These are phyloP conservation scores for Colostygia pectinataria DNA, from an alignment of 2,888 invertebrate genomes.

Conservation along the genomic window DNA sequence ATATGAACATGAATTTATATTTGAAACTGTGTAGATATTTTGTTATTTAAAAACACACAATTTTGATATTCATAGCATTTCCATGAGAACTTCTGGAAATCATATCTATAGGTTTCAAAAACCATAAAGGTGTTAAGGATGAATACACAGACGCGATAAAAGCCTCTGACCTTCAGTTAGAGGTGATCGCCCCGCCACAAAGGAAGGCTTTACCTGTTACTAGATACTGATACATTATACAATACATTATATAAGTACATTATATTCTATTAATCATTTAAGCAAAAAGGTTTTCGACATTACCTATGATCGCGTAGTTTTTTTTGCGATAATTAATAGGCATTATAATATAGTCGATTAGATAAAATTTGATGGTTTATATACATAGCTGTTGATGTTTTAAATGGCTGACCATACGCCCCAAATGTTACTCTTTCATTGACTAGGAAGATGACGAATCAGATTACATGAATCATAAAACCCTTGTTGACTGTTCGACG, in stretches of 20 bases:
- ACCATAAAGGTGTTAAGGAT: slow-evolving; percentile 41
- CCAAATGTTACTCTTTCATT: slow-evolving; percentile 19
- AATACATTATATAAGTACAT: too few relatives aligned
- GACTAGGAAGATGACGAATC: slow-evolving; percentile 19
- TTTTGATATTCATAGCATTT: background rate
- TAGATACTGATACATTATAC: slow-evolving; percentile 34
- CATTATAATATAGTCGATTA: slow-evolving; percentile 13
- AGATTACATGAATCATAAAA: slow-evolving; percentile 17
- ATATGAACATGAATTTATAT: too few relatives aligned
- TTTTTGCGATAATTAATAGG: slow-evolving; percentile 16
- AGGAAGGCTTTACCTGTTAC: slow-evolving; percentile 45
- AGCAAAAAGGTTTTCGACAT: slow-evolving; percentile 27
- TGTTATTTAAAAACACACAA: background rate
- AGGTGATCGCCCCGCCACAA: slow-evolving; percentile 61
- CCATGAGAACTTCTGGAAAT: slow-evolving; percentile 8
- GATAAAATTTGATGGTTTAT: too few relatives aligned
- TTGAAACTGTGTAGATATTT: too few relatives aligned
- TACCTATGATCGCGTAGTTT: slow-evolving; percentile 17
- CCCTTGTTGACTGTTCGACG: slow-evolving; percentile 7
- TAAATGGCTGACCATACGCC: background rate
- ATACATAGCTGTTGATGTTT: background rate
- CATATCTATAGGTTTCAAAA: slow-evolving; percentile 26
- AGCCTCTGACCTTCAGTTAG: slow-evolving; percentile 47
- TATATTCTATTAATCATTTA: slow-evolving; percentile 33
- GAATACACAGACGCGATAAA: slow-evolving; percentile 40